Base-by-base conservation (phyloP, 1,140 invertebrate genomes). In the Apis laboriosa region DNA sequence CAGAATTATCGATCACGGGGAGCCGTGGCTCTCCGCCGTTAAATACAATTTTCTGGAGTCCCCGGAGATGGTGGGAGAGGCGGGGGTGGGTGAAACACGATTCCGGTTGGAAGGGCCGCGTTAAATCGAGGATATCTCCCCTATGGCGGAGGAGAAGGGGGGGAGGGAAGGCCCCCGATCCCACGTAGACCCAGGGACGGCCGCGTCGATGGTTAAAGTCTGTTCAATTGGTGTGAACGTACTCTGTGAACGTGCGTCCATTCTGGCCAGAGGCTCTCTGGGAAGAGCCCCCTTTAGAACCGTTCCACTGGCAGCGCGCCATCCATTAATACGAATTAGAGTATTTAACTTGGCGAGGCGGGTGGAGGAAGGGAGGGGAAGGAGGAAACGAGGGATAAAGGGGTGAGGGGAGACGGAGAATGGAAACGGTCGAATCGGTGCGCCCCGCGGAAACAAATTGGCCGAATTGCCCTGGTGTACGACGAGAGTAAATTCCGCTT, bases 291-390 rank as follows among this genome's bases (percentile, higher is more conserved):
- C 77, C 86, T 86, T 84, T 88, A 88, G 86, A 86, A 86, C 68
- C 80, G 80, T 79, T 86, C 88, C 87, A 88, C 88, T 91, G 90
- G 91, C 90, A 89, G 71, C 89, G 87, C 81, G 92, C 90, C 90
- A 91, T 91, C 90, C 91, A 91, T 92, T 92, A 91, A 91, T 91
- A 92, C 90, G 89, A 92, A 92, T 92, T 92, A 92, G 89, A 90
- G 89, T 92, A 92, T 92, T 92, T 92, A 92, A 90, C 91, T 90
- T 66, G 78, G 80, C 63, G 75, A 73, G 34, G 83, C 82, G 73
- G 81, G 80, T 78, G 71, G 77, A 80, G 71, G 66, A 80, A 71
- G 61, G 58, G 73, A 24, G 60, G 49, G 43, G 58, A 43, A 24
- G 53, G 58, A 70, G 51, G 60, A 71, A 75, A 19, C 63, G 55